These are phyloP conservation scores for Teleopsis dalmanni DNA, from an alignment of 1,140 invertebrate species.

Conservation along the genomic window DNA sequence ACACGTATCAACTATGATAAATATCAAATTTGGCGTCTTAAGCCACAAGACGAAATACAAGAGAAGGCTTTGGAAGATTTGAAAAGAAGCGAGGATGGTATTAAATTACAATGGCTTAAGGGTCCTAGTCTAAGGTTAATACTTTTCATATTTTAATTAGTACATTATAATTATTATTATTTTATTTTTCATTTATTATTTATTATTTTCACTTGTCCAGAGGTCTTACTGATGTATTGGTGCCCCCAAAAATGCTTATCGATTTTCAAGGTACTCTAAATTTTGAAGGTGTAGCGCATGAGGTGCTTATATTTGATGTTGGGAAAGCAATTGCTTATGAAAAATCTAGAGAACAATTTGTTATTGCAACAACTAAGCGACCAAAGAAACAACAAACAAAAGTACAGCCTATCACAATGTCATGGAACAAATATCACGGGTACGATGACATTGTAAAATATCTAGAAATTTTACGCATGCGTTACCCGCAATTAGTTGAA, in stretches of 20 bases:
- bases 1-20: constrained; percentile 30
- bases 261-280: constrained; percentile 59
- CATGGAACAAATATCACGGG: constrained; percentile 64
- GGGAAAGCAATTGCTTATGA: constrained; percentile 60
- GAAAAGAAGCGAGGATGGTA: constrained; percentile 31
- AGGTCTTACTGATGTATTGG: constrained; percentile 60
- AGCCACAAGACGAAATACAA: constrained; percentile 31
- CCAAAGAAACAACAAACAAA: constrained; percentile 13
- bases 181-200: neutral
- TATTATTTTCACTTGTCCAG: constrained; percentile 36
- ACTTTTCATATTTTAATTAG: neutral
- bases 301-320: constrained; percentile 64
- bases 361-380: constrained; percentile 7
- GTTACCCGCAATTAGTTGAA: constrained; percentile 56
- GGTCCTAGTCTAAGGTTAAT: constrained; percentile 35
- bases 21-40: constrained; percentile 40
- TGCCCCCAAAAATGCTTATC: constrained; percentile 55
- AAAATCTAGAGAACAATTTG: constrained; percentile 29
- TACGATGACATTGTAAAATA: constrained; percentile 58
- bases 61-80: constrained; percentile 31
- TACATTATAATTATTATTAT: neutral
- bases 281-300: constrained; percentile 55
- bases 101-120: constrained; percentile 40
- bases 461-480: constrained; percentile 58
- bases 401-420: constrained; percentile 46